Conservation (phyloP, 2,113 vertebrate species). For the Heterotilapia buettikoferi region DNA sequence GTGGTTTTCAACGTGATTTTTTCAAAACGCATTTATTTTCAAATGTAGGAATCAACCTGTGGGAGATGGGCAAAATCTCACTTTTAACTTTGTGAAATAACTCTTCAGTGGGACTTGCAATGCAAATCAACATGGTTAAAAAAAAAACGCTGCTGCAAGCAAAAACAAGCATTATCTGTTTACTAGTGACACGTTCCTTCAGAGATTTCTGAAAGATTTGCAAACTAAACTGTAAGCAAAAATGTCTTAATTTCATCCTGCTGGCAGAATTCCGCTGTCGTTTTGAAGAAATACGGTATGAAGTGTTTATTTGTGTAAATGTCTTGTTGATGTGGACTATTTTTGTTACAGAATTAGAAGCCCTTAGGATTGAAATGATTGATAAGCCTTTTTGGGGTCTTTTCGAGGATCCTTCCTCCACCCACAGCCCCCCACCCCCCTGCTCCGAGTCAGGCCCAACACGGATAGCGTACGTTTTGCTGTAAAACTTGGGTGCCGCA, state of each 20-base stretch:
- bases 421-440: background rate
- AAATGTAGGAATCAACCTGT: background rate
- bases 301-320: background rate
- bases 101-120: background rate
- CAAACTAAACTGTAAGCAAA: background rate
- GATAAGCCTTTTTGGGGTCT: background rate
- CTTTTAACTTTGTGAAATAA: background rate
- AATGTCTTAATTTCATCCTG: background rate
- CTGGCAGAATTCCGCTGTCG: background rate
- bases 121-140: background rate
- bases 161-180: background rate
- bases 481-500: background rate
- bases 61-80: background rate
- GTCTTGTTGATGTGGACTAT: background rate
- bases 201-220: background rate
- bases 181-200: background rate
- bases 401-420: background rate
- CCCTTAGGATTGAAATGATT: background rate
- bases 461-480: constrained; percentile 3
- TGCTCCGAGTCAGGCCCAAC: background rate
- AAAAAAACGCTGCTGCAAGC: background rate
- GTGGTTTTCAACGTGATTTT: background rate
- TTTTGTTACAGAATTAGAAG: background rate
- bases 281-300: background rate
- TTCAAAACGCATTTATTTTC: background rate